phyloP scores from a whole-genome alignment of 1,140 invertebrate genomes.

The Chlorops oryzae region DNA sequence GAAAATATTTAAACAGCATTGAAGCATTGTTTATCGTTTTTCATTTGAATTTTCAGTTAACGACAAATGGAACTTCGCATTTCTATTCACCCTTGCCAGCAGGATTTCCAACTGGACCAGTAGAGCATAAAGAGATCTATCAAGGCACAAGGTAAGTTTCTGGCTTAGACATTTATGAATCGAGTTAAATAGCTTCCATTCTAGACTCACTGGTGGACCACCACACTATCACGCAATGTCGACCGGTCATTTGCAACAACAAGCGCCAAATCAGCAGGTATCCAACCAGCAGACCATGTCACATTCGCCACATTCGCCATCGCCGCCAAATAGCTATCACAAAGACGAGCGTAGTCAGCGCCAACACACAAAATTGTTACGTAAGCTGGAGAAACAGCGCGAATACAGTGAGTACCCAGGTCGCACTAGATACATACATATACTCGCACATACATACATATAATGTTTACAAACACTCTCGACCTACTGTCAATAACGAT shows the following conservation, averaged over 20 bases:
- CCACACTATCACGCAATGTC: constrained; percentile 55
- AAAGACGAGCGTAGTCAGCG: constrained; percentile 72
- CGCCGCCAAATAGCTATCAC: constrained; percentile 51
- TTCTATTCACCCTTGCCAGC: constrained; percentile 55
- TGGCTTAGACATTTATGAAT: no score
- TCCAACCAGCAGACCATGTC: constrained; percentile 44
- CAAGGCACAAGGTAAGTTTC: no score
- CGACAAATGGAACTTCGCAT: constrained; percentile 52
- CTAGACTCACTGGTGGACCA: constrained; percentile 56
- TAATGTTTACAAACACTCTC: no score
- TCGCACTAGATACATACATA: neutral
- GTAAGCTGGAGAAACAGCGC: constrained; percentile 64
- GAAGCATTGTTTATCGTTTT: constrained; percentile 6
- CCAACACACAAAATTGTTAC: constrained; percentile 67
- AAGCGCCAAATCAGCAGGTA: constrained; percentile 20
- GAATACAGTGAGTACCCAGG: constrained; percentile 48
- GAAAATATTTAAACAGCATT: no score
- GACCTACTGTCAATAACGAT: no score
- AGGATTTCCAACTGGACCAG: constrained; percentile 47
- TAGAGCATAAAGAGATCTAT: no score
- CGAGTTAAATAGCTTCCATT: no score
- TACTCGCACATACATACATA: no score
- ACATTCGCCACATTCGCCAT: constrained; percentile 50
- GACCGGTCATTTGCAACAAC: constrained; percentile 35
- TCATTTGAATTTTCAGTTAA: constrained; percentile 25